These are phyloP conservation scores for Philereme transversata DNA, from an alignment of 2,888 invertebrate species.

Conservation along the genomic window DNA sequence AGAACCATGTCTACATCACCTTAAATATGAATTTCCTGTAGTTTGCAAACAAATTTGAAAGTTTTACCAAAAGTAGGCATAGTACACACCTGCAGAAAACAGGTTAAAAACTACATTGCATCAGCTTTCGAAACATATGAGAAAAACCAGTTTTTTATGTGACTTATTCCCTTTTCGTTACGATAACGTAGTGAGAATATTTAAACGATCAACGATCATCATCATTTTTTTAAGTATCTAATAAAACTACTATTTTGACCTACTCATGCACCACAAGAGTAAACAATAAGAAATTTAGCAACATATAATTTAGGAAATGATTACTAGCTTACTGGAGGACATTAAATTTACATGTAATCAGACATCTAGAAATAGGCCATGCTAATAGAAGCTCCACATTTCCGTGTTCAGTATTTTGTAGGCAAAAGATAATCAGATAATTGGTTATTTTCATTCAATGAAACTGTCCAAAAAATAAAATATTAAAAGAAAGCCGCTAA, in stretches of 20 bases:
- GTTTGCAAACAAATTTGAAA: conserved; percentile 37
- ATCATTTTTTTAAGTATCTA: conserved; percentile 1
- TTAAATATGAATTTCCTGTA: conserved; percentile 34
- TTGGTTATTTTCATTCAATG: no score
- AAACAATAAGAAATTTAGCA: background rate
- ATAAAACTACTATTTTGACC: background rate
- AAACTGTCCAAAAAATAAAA: background rate
- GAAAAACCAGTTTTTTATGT: conserved; percentile 49
- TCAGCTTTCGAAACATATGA: conserved; percentile 64
- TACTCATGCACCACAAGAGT: background rate
- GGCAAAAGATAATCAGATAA: no score
- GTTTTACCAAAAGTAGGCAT: conserved; percentile 34
- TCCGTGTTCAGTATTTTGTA: no score
- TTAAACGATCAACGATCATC: conserved; percentile 16
- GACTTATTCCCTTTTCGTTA: conserved; percentile 32
- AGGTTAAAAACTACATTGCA: conserved; percentile 61
- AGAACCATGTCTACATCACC: background rate
- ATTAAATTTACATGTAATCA: no score
- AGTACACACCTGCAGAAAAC: conserved; percentile 50
- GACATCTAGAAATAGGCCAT: no score
- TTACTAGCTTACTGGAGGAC: no score
- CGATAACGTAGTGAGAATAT: conserved; percentile 13
- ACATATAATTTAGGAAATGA: background rate
- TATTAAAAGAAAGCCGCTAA: background rate
- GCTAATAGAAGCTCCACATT: no score